phyloP scores from a whole-genome alignment of 2,888 invertebrate species.

The Brachylomia viminalis region DNA sequence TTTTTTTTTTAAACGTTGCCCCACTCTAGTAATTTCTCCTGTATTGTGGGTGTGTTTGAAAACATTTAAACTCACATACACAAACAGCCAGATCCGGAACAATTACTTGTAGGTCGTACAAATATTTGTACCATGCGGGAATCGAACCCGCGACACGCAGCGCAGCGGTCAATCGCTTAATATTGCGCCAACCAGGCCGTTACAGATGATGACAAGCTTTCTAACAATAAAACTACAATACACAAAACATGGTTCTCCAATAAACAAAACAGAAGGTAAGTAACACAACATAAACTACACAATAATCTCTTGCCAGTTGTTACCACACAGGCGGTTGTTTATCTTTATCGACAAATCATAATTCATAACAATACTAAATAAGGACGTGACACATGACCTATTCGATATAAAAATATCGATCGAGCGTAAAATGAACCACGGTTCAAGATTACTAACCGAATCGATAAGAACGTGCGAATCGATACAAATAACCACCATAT shows the following conservation, averaged over 20 bases:
- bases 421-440: conserved; percentile 52
- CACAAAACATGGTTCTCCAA: background rate
- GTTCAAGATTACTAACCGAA: conserved; percentile 62
- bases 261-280: background rate
- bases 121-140: too few relatives aligned
- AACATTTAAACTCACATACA: too few relatives aligned
- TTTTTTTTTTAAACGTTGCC: too few relatives aligned
- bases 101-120: too few relatives aligned
- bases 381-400: conserved; percentile 59
- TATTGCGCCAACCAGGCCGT: too few relatives aligned
- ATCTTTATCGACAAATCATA: conserved; percentile 46
- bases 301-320: conserved; percentile 12
- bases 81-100: too few relatives aligned
- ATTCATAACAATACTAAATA: conserved; percentile 61
- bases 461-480: conserved; percentile 54
- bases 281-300: background rate
- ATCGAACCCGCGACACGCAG: too few relatives aligned
- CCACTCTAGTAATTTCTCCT: too few relatives aligned
- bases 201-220: background rate
- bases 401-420: conserved; percentile 58
- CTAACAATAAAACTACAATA: background rate
- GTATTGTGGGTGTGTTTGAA: too few relatives aligned
- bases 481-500: conserved; percentile 41
- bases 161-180: too few relatives aligned
- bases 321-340: conserved; percentile 38